Evolutionary conservation across 2,113 vertebrate species (phyloP).

Genomic region (Sceloporus undulatus): DNA sequence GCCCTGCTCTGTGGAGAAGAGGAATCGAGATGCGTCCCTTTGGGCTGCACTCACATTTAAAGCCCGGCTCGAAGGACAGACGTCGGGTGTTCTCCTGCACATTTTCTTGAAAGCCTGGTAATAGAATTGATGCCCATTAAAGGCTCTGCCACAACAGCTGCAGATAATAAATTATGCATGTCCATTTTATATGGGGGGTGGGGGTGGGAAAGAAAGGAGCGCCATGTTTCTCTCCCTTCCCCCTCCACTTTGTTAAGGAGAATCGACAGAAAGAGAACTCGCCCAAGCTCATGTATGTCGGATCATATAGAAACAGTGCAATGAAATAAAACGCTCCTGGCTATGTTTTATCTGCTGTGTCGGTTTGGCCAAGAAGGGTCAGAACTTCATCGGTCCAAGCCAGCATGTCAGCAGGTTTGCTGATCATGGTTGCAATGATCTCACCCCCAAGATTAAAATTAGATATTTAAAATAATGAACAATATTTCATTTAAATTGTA

Average conservation of each 20-base stretch:
- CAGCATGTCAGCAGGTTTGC: no score
- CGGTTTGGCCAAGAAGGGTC: no score
- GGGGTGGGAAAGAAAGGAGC: slow-evolving; percentile 37
- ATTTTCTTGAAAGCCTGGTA: slow-evolving; percentile 58
- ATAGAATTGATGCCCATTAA: slow-evolving; percentile 52
- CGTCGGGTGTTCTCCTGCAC: slow-evolving; percentile 36
- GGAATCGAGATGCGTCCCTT: slow-evolving; percentile 36
- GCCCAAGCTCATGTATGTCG: neutral
- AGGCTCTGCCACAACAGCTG: slow-evolving; percentile 56
- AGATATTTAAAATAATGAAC: no score
- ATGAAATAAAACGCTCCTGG: no score
- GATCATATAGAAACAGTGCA: no score
- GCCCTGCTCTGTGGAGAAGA: slow-evolving; percentile 11
- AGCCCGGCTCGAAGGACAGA: slow-evolving; percentile 48
- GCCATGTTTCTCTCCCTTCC: neutral
- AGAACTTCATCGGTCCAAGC: no score
- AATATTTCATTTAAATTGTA: no score
- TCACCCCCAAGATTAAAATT: no score
- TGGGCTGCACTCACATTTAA: slow-evolving; percentile 52
- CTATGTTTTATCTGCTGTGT: no score
- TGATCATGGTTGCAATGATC: no score
- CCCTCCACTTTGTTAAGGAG: neutral
- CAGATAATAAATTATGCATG: slow-evolving; percentile 76
- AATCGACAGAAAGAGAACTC: neutral
- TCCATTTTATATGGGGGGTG: slow-evolving; percentile 47